A percentile compares a stretch with the other conserved stretches of the same genome.
phyloP scores from a whole-genome alignment of 2,113 vertebrate species.

The Poeciliopsis turrubarensis region DNA sequence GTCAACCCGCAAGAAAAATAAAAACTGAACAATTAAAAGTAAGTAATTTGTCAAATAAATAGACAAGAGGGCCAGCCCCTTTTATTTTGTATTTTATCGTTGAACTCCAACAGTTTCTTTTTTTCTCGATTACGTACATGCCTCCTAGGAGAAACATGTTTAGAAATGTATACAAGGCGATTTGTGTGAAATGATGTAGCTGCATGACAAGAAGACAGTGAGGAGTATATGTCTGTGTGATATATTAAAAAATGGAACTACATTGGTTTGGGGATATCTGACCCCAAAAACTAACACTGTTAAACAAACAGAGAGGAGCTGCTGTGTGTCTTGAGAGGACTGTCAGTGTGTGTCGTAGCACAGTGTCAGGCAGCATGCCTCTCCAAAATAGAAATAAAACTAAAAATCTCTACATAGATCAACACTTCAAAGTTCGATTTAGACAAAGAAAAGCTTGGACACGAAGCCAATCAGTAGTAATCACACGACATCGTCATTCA shows the following conservation, averaged over 20 bases:
- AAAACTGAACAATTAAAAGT: constrained; percentile 63
- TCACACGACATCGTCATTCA: constrained; percentile 7
- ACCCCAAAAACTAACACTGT: constrained; percentile 60
- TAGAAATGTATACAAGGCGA: constrained; percentile 76
- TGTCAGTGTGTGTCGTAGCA: constrained; percentile 26
- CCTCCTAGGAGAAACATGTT: constrained; percentile 42
- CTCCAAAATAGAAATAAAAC: not conserved
- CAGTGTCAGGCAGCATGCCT: constrained; percentile 35
- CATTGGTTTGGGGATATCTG: constrained; percentile 51
- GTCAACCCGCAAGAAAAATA: constrained; percentile 53
- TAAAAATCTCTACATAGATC: constrained; percentile 20
- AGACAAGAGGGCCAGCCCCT: constrained; percentile 76
- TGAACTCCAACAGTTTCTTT: constrained; percentile 51
- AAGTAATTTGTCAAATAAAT: constrained; percentile 76
- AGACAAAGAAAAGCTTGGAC: constrained; percentile 18
- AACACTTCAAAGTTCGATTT: constrained; percentile 8
- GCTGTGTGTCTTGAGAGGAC: constrained; percentile 25
- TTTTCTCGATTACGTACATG: constrained; percentile 37
- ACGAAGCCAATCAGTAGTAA: constrained; percentile 36
- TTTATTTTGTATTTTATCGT: constrained; percentile 41
- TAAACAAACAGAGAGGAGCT: constrained; percentile 38
- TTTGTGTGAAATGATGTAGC: constrained; percentile 72
- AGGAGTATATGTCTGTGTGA: constrained; percentile 32
- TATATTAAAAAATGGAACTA: constrained; percentile 28
- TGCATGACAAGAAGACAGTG: constrained; percentile 62